A percentile compares a stretch with the other conserved stretches of the same genome.
Evolutionary conservation across 2,888 invertebrate genomes (phyloP).

Genomic region (Zaprionus obscuricornis): DNA sequence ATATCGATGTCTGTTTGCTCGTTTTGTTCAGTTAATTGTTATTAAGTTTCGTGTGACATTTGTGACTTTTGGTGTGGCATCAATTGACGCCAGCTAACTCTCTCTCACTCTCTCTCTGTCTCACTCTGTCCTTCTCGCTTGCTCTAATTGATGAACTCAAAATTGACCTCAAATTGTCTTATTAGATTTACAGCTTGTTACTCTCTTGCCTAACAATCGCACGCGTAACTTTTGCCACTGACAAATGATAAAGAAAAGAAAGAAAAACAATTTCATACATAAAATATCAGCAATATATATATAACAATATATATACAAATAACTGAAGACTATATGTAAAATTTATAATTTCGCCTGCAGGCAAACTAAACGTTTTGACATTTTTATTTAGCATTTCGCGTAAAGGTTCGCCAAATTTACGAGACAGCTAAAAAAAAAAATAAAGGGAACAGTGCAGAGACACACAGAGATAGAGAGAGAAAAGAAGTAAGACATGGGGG

Average conservation of each 20-base stretch:
- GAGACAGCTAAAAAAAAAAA: slow-evolving; percentile 32
- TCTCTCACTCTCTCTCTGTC: neutral
- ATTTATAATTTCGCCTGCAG: slow-evolving; percentile 57
- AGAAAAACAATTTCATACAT: slow-evolving; percentile 58
- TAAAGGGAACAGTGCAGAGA: too few species aligned
- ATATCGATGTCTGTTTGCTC: slow-evolving; percentile 14
- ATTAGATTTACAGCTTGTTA: slow-evolving; percentile 64
- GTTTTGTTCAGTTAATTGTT: slow-evolving; percentile 63
- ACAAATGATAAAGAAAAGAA: neutral
- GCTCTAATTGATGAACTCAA: slow-evolving; percentile 65
- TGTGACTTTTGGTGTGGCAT: slow-evolving; percentile 72
- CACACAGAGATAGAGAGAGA: too few species aligned
- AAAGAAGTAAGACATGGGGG: neutral
- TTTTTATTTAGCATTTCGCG: slow-evolving; percentile 54
- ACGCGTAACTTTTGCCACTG: slow-evolving; percentile 7
- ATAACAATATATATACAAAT: slow-evolving; percentile 29
- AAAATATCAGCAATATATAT: slow-evolving; percentile 21
- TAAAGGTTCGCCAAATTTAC: slow-evolving; percentile 58
- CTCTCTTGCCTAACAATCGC: slow-evolving; percentile 2
- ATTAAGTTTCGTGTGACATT: slow-evolving; percentile 78
- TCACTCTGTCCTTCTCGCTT: neutral
- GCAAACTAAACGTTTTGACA: slow-evolving; percentile 59
- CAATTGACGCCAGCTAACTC: slow-evolving; percentile 58
- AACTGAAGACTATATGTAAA: slow-evolving; percentile 32
- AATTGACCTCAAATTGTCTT: slow-evolving; percentile 56